Base-by-base conservation (phyloP, 2,888 invertebrate genomes). In the Limnephilus lunatus region DNA sequence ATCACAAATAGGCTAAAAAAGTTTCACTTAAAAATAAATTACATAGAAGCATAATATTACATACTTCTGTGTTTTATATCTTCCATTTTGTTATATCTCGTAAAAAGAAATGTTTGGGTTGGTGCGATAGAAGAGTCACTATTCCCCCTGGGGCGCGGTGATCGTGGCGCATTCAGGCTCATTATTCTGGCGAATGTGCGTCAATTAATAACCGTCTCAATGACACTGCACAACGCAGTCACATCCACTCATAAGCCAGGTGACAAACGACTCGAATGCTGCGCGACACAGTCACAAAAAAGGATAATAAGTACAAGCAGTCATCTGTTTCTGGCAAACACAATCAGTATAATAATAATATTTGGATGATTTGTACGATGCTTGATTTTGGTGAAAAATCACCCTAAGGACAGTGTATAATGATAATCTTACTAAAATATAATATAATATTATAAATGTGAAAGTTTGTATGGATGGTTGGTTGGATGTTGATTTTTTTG, bases 201-300 rank as follows among this genome's bases (percentile, higher is more conserved):
- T 32, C 83, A 19, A 83, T 83, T 83, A 83, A 83, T 83, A 35
- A 83, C 35, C 35, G 25, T 35, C 83, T 35, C 35, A 83, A 83
- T 83, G 83, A 83, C 83, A 83, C 35, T 39, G 83, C 83, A 83
- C 35, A 83, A 35, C 35, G 83, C 35, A 83, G 35, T 39, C 83
- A 83, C 25, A 68, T 5, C 25, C 68, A 68, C 68, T 68, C 68
- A 68, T n/a, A 68, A 68, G 68, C 68, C 68, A 25, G 25, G 25
- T 68, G 68, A 68, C 68, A 68, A 68, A 68, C 68, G 68, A 68
- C 68, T 25, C 25, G 68, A 68, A n/a, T n/a, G 68, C n/a, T 68
- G 9, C 25, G 25, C 68, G 68, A 68, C 68, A 68, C 68, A 9
- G 25, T 25, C 25, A 19, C 68, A 68, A 68, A 68, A 68, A 68